phyloP scores from a whole-genome alignment of 2,797 vertebrate genomes.

The Macropus fuliginosus region DNA sequence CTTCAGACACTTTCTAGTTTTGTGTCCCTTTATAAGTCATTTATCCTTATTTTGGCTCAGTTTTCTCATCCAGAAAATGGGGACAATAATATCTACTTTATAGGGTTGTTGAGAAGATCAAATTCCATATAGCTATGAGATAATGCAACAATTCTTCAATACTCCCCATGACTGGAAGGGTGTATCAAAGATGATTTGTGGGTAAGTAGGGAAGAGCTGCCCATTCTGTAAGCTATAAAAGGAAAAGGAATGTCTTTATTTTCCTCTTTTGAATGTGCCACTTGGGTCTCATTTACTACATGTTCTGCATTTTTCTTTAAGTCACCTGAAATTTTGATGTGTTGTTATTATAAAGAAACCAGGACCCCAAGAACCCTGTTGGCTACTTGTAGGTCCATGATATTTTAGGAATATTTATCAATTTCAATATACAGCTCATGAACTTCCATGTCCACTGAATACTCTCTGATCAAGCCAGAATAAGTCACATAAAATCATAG shows the following conservation, averaged over 20 bases:
- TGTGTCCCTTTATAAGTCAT: background rate
- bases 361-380: background rate
- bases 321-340: background rate
- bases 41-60: background rate
- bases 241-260: background rate
- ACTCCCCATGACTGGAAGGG: background rate
- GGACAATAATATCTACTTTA: background rate
- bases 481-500: background rate
- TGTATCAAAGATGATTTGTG: background rate
- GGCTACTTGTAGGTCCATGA: background rate
- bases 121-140: background rate
- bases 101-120: background rate
- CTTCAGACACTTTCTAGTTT: background rate
- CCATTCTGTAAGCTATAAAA: background rate
- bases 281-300: background rate
- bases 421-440: background rate
- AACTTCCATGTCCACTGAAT: background rate
- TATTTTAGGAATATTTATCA: background rate
- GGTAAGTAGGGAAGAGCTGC: background rate
- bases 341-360: background rate
- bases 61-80: background rate
- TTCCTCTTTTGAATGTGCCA: background rate
- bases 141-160: background rate
- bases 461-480: background rate
- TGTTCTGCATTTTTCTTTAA: background rate